A percentile compares a stretch with the other conserved stretches of the same genome.
These are phyloP conservation scores for Anoplius nigerrimus DNA, from an alignment of 2,888 invertebrate species.

Conservation along the genomic window DNA sequence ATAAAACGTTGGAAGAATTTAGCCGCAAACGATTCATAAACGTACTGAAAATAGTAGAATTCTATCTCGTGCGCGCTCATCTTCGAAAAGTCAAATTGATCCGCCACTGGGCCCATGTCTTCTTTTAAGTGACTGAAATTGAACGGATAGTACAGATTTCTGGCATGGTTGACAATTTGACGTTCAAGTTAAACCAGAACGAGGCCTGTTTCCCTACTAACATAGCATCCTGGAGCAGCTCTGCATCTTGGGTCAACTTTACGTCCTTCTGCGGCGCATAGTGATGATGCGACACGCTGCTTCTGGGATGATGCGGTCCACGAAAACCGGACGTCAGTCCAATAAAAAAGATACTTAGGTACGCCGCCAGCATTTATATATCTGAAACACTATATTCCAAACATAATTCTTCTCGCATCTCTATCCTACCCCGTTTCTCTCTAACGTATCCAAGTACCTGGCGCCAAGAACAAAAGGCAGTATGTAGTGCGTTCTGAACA, in stretches of 20 bases:
- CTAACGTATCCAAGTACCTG: too few species aligned
- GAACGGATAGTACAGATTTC: too few species aligned
- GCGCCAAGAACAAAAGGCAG: too few species aligned
- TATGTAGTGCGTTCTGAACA: too few species aligned
- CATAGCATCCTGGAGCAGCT: conserved; percentile 86
- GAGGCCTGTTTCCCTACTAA: conserved; percentile 65
- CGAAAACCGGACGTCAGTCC: conserved; percentile 69
- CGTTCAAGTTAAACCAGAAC: too few species aligned
- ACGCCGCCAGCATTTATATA: conserved; percentile 45
- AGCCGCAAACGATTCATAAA: neutral
- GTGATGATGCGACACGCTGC: conserved; percentile 76
- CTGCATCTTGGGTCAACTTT: conserved; percentile 82
- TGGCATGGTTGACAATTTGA: too few species aligned
- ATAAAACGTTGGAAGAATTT: neutral
- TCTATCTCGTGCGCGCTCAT: conserved; percentile 91
- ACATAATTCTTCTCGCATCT: neutral
- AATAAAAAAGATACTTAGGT: conserved; percentile 48
- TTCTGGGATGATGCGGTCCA: conserved; percentile 82
- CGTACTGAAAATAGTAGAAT: conserved; percentile 87
- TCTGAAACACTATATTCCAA: conserved; percentile 37
- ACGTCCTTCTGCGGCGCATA: conserved; percentile 78
- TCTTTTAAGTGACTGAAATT: conserved; percentile 85
- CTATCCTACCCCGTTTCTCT: too few species aligned
- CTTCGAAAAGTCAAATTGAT: conserved; percentile 79
- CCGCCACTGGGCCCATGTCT: conserved; percentile 82